Conservation (phyloP, 2,888 invertebrate species). For the Drosophila quinaria region DNA sequence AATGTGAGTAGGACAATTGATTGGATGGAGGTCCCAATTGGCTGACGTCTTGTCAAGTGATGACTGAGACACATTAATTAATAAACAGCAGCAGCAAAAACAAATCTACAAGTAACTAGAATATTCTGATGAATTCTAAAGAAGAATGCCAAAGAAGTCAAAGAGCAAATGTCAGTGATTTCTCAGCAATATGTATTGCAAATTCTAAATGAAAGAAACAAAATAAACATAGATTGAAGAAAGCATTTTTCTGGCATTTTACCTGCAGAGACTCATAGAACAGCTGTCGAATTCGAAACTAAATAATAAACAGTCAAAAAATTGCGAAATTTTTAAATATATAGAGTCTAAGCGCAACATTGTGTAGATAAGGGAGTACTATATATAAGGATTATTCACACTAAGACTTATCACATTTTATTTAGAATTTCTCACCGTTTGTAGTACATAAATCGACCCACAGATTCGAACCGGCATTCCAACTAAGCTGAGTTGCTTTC, state of each 20-base stretch:
- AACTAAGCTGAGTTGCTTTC: background rate
- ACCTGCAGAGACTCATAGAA: background rate
- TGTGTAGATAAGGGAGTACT: background rate
- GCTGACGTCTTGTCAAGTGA: conserved; percentile 31
- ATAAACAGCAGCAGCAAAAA: conserved; percentile 21
- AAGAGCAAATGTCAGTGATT: conserved; percentile 16
- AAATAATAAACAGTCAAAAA: background rate
- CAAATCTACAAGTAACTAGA: background rate
- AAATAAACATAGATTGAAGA: background rate
- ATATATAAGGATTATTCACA: background rate
- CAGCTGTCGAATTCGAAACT: background rate
- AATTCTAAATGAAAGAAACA: background rate
- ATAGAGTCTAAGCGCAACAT: background rate
- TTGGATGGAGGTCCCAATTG: conserved; percentile 41
- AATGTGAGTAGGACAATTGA: conserved; percentile 55
- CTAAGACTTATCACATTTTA: background rate
- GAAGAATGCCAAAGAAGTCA: background rate
- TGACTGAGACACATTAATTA: conserved; percentile 24
- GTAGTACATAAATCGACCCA: background rate
- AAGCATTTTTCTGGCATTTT: background rate
- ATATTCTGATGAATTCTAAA: background rate
- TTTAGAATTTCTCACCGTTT: background rate
- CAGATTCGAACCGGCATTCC: background rate
- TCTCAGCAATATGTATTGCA: background rate
- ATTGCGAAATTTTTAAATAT: background rate